Evolutionary conservation across 2,797 vertebrate genomes (phyloP).

Genomic region (Epinephelus coioides): DNA sequence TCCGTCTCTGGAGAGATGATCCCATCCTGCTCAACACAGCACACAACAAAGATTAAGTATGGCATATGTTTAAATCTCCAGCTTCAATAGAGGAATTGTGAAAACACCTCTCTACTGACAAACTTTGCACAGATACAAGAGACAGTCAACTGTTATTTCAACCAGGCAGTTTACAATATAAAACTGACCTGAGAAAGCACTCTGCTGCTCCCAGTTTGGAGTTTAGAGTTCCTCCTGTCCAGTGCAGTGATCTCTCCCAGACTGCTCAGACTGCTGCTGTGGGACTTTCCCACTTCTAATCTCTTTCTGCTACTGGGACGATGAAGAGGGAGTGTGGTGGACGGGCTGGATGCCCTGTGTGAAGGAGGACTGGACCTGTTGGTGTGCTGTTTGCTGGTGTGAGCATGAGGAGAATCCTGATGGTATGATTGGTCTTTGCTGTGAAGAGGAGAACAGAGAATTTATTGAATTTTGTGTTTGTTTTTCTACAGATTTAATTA

Average conservation of each 20-base stretch:
- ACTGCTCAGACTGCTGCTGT: slow-evolving; percentile 82
- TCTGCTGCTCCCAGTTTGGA: slow-evolving; percentile 26
- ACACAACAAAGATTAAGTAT: not conserved
- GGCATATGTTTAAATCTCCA: no score
- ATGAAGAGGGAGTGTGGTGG: slow-evolving; percentile 28
- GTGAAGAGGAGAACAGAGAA: slow-evolving; percentile 19
- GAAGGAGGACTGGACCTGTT: slow-evolving; percentile 4
- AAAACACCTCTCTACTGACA: no score
- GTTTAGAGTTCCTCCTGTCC: slow-evolving; percentile 68
- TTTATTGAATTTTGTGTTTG: not conserved
- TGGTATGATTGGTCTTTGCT: slow-evolving; percentile 56
- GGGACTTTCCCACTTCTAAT: slow-evolving; percentile 2
- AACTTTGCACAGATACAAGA: no score
- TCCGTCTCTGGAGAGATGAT: slow-evolving; percentile 93
- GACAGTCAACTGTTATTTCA: not conserved
- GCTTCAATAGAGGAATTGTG: no score
- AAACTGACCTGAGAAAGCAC: slow-evolving; percentile 80
- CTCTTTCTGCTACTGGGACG: slow-evolving; percentile 5
- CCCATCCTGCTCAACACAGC: slow-evolving; percentile 86
- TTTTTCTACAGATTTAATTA: not conserved
- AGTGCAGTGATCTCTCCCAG: slow-evolving; percentile 58
- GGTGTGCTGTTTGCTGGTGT: slow-evolving; percentile 1
- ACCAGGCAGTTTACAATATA: no score
- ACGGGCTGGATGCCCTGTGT: slow-evolving; percentile 13
- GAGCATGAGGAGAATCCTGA: not conserved